phyloP scores from a whole-genome alignment of 2,888 invertebrate species.

The Philereme vetulata region DNA sequence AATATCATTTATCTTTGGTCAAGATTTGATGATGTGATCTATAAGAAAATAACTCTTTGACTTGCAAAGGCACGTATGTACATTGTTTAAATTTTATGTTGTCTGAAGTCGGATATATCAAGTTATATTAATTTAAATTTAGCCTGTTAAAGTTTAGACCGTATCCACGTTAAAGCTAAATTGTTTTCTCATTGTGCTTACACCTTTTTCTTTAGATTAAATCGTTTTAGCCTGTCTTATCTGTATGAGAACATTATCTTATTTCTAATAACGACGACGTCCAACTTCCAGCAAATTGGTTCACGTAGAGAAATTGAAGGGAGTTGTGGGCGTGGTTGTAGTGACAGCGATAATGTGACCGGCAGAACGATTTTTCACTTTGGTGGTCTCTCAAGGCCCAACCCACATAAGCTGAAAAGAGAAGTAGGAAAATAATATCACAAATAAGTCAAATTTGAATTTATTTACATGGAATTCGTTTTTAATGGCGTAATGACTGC shows the following conservation, averaged over 20 bases:
- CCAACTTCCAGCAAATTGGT: constrained; percentile 25
- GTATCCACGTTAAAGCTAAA: constrained; percentile 26
- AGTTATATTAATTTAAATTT: constrained; percentile 19
- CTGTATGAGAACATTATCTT: constrained; percentile 24
- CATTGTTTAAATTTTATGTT: background rate
- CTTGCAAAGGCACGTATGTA: background rate
- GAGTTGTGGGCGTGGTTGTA: constrained; percentile 9
- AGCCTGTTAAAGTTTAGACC: too few relatives aligned
- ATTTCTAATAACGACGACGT: constrained; percentile 20
- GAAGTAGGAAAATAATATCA: too few relatives aligned
- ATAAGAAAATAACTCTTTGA: background rate
- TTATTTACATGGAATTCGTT: too few relatives aligned
- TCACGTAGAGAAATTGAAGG: constrained; percentile 23
- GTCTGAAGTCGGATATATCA: background rate
- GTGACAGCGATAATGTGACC: constrained; percentile 1
- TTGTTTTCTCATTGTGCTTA: constrained; percentile 27
- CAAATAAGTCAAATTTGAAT: too few relatives aligned
- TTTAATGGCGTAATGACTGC: too few relatives aligned
- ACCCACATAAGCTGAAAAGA: too few relatives aligned
- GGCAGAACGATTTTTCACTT: background rate
- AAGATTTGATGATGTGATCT: too few relatives aligned
- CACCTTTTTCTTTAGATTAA: constrained; percentile 32
- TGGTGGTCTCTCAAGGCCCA: background rate
- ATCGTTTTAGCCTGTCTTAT: constrained; percentile 26
- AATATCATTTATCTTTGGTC: too few relatives aligned